Conservation (phyloP, 2,113 vertebrate genomes). For the Himantopus leucocephalus region DNA sequence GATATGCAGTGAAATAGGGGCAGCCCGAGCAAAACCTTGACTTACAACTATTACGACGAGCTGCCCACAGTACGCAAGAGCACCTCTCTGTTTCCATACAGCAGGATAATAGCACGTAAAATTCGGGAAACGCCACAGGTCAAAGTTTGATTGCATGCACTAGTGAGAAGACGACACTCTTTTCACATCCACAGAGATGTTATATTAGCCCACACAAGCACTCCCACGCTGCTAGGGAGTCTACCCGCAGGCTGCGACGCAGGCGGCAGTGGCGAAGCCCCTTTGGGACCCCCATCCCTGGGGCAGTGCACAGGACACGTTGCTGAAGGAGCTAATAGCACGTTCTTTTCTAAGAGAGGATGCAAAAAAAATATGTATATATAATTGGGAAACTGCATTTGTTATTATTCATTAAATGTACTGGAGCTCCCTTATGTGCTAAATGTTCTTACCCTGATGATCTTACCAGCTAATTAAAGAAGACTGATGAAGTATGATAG, state of each 20-base stretch:
- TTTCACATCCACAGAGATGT: background rate
- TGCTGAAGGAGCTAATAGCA: background rate
- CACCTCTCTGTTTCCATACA: background rate
- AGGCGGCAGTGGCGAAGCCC: background rate
- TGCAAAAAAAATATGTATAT: background rate
- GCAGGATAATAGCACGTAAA: background rate
- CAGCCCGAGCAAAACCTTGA: background rate
- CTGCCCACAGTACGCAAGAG: background rate
- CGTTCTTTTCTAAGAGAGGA: background rate
- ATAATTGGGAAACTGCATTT: background rate
- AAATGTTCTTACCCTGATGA: slow-evolving; percentile 39
- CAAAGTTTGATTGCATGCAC: background rate
- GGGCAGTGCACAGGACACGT: background rate
- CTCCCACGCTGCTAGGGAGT: background rate
- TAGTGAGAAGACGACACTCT: background rate
- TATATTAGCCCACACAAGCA: background rate
- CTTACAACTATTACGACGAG: background rate
- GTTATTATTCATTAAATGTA: slow-evolving; percentile 36
- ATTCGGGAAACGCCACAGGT: background rate
- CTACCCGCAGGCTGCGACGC: accelerated
- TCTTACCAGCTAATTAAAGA: slow-evolving; percentile 54
- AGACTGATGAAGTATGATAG: slow-evolving; percentile 14
- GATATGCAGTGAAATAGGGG: background rate
- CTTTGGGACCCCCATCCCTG: background rate
- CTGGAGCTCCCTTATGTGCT: slow-evolving; percentile 35